Evolutionary conservation across 2,797 vertebrate species (phyloP), one percentile per base, ranked within the genome.

Genomic region (Orientallactaga sibirica): DNA sequence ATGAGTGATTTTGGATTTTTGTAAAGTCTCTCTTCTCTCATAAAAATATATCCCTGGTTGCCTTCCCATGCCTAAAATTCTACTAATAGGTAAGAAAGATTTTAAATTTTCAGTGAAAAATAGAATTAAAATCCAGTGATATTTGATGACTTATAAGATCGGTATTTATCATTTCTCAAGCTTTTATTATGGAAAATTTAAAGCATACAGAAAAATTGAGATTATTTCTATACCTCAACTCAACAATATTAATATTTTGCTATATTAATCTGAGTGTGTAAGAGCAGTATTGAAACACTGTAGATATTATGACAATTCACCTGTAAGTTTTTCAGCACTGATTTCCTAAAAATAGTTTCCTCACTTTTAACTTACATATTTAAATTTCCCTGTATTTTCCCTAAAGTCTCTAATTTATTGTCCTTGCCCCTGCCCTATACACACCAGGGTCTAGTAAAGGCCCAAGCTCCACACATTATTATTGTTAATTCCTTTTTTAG

Each of bases 281-380:
- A 80, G 20, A 29, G 15, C n/a, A 4, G 75, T 7, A 58, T 77
- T 24, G 43, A 14, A 10, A 9, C 12, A n/a, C n/a, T 58, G 12
- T 33, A 33, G 64, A 70, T 24, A 41, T 48, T 4, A 37, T 43
- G 37, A 87, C 14, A 58, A 5, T 83, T 86, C 3, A 82, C 25
- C n/a, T 33, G 5, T n/a, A 91, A 71, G 52, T 43, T 79, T 10
- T 80, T 92, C 10, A 78, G 15, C 77, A 89, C 74, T 76, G 43
- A 89, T 76, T 22, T 37, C 61, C 61, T 87, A 86, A 79, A 86
- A 33, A 19, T 79, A 19, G 83, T 83, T 94, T 91, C 67, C 73
- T 86, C 52, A 25, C 70, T 52, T n/a, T 19, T 68, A 76, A 89
- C 22, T 24, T 4, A 67, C 6, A 37, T 37, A 33, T 75, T 78